phyloP scores from a whole-genome alignment of 2,888 invertebrate species.

The Bruchidius siliquastri region DNA sequence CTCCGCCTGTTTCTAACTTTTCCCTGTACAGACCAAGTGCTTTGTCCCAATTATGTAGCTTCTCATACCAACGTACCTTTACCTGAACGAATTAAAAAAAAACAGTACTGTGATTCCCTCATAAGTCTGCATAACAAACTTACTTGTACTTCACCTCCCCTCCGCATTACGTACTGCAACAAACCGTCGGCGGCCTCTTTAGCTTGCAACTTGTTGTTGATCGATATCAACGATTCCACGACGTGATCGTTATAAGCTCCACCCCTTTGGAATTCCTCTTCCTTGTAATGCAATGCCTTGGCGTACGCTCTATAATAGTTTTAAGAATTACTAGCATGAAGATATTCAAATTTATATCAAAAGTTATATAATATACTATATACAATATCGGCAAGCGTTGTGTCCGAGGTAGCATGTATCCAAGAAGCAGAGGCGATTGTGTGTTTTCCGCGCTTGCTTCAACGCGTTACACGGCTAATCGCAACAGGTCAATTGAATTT shows the following conservation, averaged over 20 bases:
- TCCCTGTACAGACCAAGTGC: slow-evolving; percentile 83
- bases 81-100: slow-evolving; percentile 2
- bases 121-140: neutral
- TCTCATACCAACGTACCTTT: slow-evolving; percentile 93
- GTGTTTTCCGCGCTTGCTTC: too few species aligned
- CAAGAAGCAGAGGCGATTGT: too few species aligned
- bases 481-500: too few species aligned
- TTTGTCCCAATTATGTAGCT: slow-evolving; percentile 97
- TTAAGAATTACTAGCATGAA: neutral
- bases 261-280: slow-evolving; percentile 86
- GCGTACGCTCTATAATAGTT: slow-evolving; percentile 57
- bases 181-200: slow-evolving; percentile 96
- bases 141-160: slow-evolving; percentile 56
- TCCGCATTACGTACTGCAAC: slow-evolving; percentile 83
- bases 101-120: neutral
- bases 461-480: too few species aligned
- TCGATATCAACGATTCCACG: slow-evolving; percentile 89
- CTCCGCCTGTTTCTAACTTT: slow-evolving; percentile 59
- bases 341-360: too few species aligned
- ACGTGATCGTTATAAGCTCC: slow-evolving; percentile 64
- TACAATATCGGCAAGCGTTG: too few species aligned
- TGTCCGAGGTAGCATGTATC: too few species aligned
- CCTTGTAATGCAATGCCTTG: slow-evolving; percentile 82
- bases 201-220: slow-evolving; percentile 97
- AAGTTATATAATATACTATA: too few species aligned